Evolutionary conservation across 2,113 vertebrate genomes (phyloP), one percentile per base, ranked within the genome.

Genomic region (Megaceryle torquata): DNA sequence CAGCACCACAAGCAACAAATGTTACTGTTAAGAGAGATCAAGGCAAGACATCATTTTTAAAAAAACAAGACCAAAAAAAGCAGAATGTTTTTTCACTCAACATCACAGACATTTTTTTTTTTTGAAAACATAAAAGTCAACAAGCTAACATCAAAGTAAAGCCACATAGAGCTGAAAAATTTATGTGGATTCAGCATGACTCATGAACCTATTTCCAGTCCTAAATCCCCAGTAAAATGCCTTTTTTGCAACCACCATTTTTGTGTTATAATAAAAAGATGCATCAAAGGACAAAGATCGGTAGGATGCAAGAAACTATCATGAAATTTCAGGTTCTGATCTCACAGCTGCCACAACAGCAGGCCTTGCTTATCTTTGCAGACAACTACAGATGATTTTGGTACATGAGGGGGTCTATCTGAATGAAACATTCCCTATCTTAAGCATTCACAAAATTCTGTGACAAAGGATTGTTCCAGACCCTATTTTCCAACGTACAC

Each of bases 91-190:
- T 92, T 85, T 90, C 65, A 59, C 79, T 93, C 3, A 0, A 35
- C 51, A 71, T 91, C 91, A 92, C 60, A 88, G 56, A 15, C 67
- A 63, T 9, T 82, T 67, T 64, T 82, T 54, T 54, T 54, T 56
- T 57, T 69, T 51, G 25, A 59, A 86, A 93, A 92, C 76, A 70
- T 90, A 51, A 68, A 84, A 92, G 69, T 86, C 72, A 86, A 92
- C 80, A 93, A 93, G 74, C 17, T 59, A 86, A 81, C 43, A 92
- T 93, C 76, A 86, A 94, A 94, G 83, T 33, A 71, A 78, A 95
- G 46, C 33, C 29, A 60, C 26, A n/a, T 10, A 71, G 57, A 78
- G 43, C 12, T 56, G 51, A 93, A 95, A 86, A 84, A 86, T 75
- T 61, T 67, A 77, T 61, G 59, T 74, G 24, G n/a, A 48, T 82